Evolutionary conservation across 2,113 vertebrate species (phyloP).

Genomic region (Anhinga rufa): DNA sequence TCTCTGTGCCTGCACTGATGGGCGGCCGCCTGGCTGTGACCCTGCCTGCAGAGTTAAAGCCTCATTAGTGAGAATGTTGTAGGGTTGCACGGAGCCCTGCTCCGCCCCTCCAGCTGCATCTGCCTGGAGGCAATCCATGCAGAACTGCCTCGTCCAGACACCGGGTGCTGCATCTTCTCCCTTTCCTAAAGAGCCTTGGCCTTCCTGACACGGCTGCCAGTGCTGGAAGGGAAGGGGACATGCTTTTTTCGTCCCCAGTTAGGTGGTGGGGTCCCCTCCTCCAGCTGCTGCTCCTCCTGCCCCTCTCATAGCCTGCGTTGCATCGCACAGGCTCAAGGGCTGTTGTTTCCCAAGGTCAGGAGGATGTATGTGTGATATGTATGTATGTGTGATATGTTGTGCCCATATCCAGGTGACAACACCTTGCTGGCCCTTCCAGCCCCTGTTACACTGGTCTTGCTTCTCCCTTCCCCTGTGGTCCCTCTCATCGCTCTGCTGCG

Average conservation of each 20-base stretch:
- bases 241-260: not conserved
- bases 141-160: not conserved
- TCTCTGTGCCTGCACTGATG: not conserved
- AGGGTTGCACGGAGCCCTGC: not conserved
- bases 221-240: not conserved
- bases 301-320: not conserved
- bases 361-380: not conserved
- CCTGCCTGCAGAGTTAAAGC: not conserved
- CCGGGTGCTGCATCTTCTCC: not conserved
- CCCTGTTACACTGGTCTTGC: not conserved
- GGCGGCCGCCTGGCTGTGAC: not conserved
- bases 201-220: rapidly evolving
- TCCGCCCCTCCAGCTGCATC: slow-evolving; percentile 11
- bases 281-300: not conserved
- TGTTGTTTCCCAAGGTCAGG: not conserved
- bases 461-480: not conserved
- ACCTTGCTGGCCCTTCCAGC: not conserved
- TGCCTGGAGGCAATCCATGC: not conserved
- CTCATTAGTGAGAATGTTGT: not conserved
- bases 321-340: not conserved
- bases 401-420: not conserved
- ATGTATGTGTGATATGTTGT: not conserved
- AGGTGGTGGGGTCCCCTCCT: not conserved
- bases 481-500: not conserved
- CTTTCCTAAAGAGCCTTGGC: not conserved